A percentile compares a stretch with the other conserved stretches of the same genome.
Evolutionary conservation across 1,140 invertebrate genomes (phyloP).

Genomic region (Rhyzopertha dominica): DNA sequence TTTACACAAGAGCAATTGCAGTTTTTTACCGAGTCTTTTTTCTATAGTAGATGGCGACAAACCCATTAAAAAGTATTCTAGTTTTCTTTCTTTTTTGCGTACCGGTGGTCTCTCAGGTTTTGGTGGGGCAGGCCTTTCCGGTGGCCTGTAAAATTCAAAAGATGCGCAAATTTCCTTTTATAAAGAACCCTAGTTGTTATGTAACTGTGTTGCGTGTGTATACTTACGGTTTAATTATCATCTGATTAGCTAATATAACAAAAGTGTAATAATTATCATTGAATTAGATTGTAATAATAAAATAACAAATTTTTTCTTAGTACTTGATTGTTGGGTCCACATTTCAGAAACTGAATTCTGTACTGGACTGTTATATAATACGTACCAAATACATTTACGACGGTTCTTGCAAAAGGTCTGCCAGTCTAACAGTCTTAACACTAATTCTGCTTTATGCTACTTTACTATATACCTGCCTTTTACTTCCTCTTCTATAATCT

Average conservation of each 20-base stretch:
- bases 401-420: too few species aligned
- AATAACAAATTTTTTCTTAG: too few species aligned
- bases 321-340: too few species aligned
- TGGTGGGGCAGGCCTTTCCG: conserved; percentile 26
- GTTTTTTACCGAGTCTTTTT: conserved; percentile 46
- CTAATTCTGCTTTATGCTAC: neutral
- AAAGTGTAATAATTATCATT: neutral
- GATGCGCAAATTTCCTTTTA: neutral
- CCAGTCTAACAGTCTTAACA: too few species aligned
- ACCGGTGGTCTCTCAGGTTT: conserved; percentile 19
- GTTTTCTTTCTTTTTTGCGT: conserved; percentile 30
- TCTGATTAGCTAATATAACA: conserved; percentile 2
- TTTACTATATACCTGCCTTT: conserved; percentile 48
- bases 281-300: neutral
- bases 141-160: conserved; percentile 23
- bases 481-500: conserved; percentile 50
- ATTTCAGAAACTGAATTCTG: too few species aligned
- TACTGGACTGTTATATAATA: too few species aligned
- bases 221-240: neutral
- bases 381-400: too few species aligned
- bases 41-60: conserved; percentile 46
- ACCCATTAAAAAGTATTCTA: conserved; percentile 51
- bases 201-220: neutral
- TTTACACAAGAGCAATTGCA: conserved; percentile 50
- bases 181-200: neutral